These are phyloP conservation scores for Aegotheles bennettii DNA, from an alignment of 2,113 vertebrate genomes.

Conservation along the genomic window DNA sequence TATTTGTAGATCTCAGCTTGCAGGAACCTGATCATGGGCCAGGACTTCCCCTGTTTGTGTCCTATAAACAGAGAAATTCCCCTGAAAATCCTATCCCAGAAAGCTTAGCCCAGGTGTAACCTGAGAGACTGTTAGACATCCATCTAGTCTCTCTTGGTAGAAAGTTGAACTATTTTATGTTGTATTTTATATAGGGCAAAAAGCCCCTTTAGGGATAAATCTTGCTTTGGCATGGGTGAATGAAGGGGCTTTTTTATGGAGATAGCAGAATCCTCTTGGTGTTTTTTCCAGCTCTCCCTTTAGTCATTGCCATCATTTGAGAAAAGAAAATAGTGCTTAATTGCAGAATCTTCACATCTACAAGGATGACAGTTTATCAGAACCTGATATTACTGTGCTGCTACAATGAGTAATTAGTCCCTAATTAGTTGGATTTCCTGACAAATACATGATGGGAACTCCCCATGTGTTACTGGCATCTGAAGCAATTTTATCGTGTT, in stretches of 20 bases:
- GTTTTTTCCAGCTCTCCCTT: neutral
- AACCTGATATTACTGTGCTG: conserved; percentile 14
- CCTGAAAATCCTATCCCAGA: neutral
- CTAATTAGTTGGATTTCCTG: conserved; percentile 59
- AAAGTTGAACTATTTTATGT: neutral
- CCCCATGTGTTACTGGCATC: conserved; percentile 26
- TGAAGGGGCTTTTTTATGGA: neutral
- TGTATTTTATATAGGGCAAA: neutral
- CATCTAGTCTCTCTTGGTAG: neutral
- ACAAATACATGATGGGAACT: conserved; percentile 23
- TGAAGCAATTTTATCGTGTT: conserved; percentile 23
- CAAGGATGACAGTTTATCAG: conserved; percentile 24
- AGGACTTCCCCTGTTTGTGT: neutral
- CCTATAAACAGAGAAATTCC: neutral
- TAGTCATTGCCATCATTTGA: neutral
- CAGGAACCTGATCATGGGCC: neutral
- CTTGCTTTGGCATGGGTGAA: neutral
- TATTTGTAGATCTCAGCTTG: neutral
- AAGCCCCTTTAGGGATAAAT: neutral
- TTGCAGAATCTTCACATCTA: neutral
- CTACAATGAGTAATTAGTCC: conserved; percentile 31
- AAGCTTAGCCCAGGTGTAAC: neutral
- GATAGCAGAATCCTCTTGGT: neutral
- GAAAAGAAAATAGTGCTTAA: conserved; percentile 26
- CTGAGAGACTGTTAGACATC: neutral